Evolutionary conservation across 1,140 invertebrate species (phyloP).

Genomic region (Lanistes nyassanus): DNA sequence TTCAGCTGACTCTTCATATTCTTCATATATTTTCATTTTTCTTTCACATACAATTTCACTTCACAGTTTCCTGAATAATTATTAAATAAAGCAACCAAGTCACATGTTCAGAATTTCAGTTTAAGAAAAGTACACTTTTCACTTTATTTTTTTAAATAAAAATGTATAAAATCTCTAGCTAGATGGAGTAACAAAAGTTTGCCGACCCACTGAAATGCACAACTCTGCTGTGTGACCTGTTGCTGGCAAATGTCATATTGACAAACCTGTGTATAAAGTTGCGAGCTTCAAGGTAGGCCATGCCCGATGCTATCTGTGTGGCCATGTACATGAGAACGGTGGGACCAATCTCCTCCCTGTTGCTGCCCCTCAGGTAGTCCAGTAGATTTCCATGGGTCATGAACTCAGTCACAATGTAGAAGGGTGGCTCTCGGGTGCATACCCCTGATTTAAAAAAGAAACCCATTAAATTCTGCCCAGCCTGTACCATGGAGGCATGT

Average conservation of each 20-base stretch:
- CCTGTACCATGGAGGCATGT: too few relatives aligned
- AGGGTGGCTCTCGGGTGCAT: constrained; percentile 96
- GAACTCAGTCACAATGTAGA: constrained; percentile 99
- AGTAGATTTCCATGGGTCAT: constrained; percentile 98
- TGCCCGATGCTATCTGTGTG: constrained; percentile 97
- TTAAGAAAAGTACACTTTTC: too few relatives aligned
- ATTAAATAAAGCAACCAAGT: too few relatives aligned
- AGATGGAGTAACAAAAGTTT: too few relatives aligned
- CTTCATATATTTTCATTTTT: not conserved
- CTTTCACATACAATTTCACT: not conserved
- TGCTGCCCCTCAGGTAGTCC: constrained; percentile 92
- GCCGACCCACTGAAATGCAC: too few relatives aligned
- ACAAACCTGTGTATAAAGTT: constrained; percentile 93
- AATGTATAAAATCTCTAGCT: too few relatives aligned
- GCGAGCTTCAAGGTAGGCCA: constrained; percentile 97
- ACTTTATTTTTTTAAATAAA: too few relatives aligned
- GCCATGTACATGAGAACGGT: constrained; percentile 99
- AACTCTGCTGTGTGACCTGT: too few relatives aligned
- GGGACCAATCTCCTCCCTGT: constrained; percentile 89
- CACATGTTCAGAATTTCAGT: too few relatives aligned
- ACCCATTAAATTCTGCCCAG: too few relatives aligned
- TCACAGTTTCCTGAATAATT: too few relatives aligned
- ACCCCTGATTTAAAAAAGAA: constrained; percentile 75
- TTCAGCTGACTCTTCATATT: not conserved
- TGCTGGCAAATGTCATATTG: not conserved